These are phyloP conservation scores for Pammene aurita DNA, from an alignment of 2,888 invertebrate species.

Conservation along the genomic window DNA sequence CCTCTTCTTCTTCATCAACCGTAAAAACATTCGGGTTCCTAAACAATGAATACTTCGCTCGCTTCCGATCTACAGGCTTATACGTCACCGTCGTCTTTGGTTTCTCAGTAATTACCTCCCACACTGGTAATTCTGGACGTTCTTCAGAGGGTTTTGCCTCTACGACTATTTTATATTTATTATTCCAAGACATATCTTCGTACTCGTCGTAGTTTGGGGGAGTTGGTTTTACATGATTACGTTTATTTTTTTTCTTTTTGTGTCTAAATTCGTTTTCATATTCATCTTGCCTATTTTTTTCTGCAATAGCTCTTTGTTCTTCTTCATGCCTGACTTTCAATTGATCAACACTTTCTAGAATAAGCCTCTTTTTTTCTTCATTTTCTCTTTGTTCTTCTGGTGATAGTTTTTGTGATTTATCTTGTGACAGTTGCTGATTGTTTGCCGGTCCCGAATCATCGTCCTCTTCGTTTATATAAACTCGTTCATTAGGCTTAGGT, in stretches of 20 bases:
- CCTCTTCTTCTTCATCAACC: slow-evolving; percentile 62
- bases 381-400: slow-evolving; percentile 60
- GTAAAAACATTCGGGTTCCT: slow-evolving; percentile 67
- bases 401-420: slow-evolving; percentile 43
- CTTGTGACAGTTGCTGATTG: slow-evolving; percentile 36
- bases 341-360: slow-evolving; percentile 70
- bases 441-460: neutral
- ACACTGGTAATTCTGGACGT: neutral
- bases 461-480: slow-evolving; percentile 33
- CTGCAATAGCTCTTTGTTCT: slow-evolving; percentile 68
- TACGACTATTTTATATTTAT: slow-evolving; percentile 61
- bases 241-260: slow-evolving; percentile 52
- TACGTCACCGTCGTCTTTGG: slow-evolving; percentile 22
- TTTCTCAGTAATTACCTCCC: neutral
- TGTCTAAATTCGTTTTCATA: slow-evolving; percentile 65
- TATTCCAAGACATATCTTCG: slow-evolving; percentile 57
- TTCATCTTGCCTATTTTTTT: slow-evolving; percentile 71
- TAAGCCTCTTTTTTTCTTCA: slow-evolving; percentile 67
- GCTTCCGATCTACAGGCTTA: slow-evolving; percentile 48
- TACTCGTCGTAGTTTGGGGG: slow-evolving; percentile 66
- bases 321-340: slow-evolving; percentile 69
- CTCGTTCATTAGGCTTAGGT: neutral
- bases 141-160: slow-evolving; percentile 44
- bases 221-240: slow-evolving; percentile 44
- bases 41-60: slow-evolving; percentile 69